Conservation (phyloP, 2,888 invertebrate genomes). For the Cistogaster globosa region DNA sequence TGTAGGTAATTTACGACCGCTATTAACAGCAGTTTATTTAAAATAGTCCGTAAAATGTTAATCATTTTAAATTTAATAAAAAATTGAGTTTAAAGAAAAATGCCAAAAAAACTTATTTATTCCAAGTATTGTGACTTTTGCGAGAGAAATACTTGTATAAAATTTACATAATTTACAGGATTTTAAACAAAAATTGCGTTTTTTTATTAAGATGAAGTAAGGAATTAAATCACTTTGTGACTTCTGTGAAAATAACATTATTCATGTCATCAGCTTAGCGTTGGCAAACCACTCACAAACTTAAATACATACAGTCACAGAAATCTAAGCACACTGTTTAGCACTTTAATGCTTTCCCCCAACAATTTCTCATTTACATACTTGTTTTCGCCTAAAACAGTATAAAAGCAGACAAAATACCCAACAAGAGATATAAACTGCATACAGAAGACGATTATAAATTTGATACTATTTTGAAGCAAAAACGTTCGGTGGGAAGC, state of each 20-base stretch:
- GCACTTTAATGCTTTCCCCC: constrained; percentile 1
- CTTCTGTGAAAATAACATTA: constrained; percentile 59
- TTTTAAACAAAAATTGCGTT: constrained; percentile 20
- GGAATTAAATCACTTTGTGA: constrained; percentile 40
- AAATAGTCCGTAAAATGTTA: background rate
- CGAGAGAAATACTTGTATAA: constrained; percentile 12
- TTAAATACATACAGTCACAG: background rate
- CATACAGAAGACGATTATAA: no score
- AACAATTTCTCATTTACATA: constrained; percentile 38
- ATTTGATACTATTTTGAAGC: no score
- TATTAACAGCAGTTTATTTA: background rate
- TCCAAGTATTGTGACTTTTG: background rate
- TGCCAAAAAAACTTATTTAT: background rate
- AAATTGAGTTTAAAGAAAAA: background rate
- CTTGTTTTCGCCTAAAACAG: background rate
- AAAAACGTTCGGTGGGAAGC: no score
- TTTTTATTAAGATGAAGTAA: background rate
- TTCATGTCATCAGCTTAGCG: constrained; percentile 68
- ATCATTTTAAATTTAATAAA: background rate
- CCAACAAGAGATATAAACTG: background rate
- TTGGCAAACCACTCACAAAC: constrained; percentile 18
- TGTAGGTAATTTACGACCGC: background rate
- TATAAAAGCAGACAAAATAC: background rate
- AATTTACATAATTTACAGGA: constrained; percentile 51
- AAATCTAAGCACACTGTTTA: constrained; percentile 8